Percentiles rank a stretch among this genome's conserved stretches.
Conservation (phyloP, 2,888 invertebrate genomes). For the Oegoconia quadripuncta region DNA sequence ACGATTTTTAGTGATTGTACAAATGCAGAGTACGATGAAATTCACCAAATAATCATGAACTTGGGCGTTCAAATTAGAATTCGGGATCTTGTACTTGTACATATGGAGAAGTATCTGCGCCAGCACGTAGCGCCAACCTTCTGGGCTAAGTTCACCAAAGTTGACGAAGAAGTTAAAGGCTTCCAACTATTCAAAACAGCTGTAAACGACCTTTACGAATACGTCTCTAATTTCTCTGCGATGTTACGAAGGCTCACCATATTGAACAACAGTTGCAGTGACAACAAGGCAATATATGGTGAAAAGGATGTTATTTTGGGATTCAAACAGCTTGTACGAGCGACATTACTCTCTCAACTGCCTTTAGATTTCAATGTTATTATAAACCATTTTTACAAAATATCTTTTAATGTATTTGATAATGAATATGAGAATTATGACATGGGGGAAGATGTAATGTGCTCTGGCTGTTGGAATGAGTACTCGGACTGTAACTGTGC, state of each 20-base stretch:
- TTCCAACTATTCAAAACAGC: constrained; percentile 83
- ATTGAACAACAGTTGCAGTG: constrained; percentile 65
- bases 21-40: constrained; percentile 56
- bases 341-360: constrained; percentile 84
- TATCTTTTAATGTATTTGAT: constrained; percentile 86
- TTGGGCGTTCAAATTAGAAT: constrained; percentile 62
- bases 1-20: constrained; percentile 56
- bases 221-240: constrained; percentile 74
- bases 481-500: constrained; percentile 79
- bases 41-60: constrained; percentile 56
- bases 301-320: constrained; percentile 75
- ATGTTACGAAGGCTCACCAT: constrained; percentile 76
- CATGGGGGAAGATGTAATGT: constrained; percentile 80
- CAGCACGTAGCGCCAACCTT: constrained; percentile 81
- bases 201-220: constrained; percentile 81
- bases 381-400: constrained; percentile 87
- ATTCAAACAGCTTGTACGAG: constrained; percentile 82
- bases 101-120: constrained; percentile 80
- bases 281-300: constrained; percentile 71
- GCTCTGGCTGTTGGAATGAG: constrained; percentile 86
- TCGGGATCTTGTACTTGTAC: constrained; percentile 59
- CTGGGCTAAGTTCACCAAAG: constrained; percentile 81
- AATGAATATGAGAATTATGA: constrained; percentile 71
- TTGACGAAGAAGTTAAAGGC: constrained; percentile 75
- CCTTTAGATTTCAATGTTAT: constrained; percentile 84